phyloP scores from a whole-genome alignment of 2,113 vertebrate species.

The Chrysochloris asiatica region DNA sequence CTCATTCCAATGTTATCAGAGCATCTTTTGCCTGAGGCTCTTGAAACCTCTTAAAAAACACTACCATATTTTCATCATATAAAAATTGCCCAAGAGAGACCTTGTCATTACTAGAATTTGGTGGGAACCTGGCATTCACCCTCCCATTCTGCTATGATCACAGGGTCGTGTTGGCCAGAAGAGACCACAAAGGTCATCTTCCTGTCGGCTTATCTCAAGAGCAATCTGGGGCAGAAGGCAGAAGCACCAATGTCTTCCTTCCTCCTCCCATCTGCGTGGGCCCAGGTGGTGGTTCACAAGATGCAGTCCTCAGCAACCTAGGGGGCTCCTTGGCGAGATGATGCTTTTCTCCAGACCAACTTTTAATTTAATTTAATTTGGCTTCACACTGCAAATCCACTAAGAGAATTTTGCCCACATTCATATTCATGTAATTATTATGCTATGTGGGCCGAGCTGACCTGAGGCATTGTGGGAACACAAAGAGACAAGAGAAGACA shows the following conservation, averaged over 20 bases:
- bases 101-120: slow-evolving; percentile 54
- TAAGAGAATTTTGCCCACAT: not conserved
- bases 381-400: not conserved
- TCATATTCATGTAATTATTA: not conserved
- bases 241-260: not conserved
- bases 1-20: slow-evolving; percentile 60
- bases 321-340: not conserved
- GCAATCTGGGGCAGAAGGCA: not conserved
- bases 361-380: not conserved
- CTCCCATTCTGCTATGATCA: slow-evolving; percentile 62
- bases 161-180: slow-evolving; percentile 53
- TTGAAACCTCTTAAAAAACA: slow-evolving; percentile 75
- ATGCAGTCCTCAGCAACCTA: not conserved
- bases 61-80: slow-evolving; percentile 63
- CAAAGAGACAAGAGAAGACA: not conserved
- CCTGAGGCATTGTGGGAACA: not conserved
- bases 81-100: slow-evolving; percentile 72
- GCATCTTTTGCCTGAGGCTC: slow-evolving; percentile 72
- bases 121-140: slow-evolving; percentile 68
- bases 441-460: not conserved
- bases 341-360: not conserved
- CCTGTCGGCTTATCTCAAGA: slow-evolving; percentile 11
- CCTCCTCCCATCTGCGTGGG: not conserved
- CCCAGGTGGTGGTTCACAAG: not conserved
- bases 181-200: slow-evolving; percentile 64